phyloP scores from a whole-genome alignment of 2,797 vertebrate genomes.

The Dallia pectoralis region DNA sequence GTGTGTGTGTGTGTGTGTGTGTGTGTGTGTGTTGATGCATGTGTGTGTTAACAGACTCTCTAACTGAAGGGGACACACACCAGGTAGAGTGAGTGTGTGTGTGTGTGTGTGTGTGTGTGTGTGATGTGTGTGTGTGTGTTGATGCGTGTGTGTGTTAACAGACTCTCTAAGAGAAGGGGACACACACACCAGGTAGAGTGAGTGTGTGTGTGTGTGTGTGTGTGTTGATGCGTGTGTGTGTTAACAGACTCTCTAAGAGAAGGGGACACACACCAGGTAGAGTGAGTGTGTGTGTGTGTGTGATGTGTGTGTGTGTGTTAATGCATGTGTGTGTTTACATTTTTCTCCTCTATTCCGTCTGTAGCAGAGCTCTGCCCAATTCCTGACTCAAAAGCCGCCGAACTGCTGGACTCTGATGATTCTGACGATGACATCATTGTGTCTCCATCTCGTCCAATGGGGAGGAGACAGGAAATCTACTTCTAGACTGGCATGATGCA shows the following conservation, averaged over 20 bases:
- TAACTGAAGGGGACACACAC: constrained; percentile 28
- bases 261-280: constrained; percentile 9
- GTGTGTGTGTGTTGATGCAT: no score
- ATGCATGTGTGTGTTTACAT: neutral
- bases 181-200: constrained; percentile 44
- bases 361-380: constrained; percentile 42
- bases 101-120: constrained; percentile 1
- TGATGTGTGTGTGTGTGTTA: no score
- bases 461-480: constrained; percentile 61
- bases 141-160: neutral
- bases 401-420: constrained; percentile 78
- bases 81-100: constrained; percentile 41
- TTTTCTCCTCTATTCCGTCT: constrained; percentile 20
- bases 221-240: neutral
- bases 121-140: constrained; percentile 1
- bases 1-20: no score
- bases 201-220: constrained; percentile 6
- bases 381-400: constrained; percentile 7
- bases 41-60: neutral
- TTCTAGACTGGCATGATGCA: constrained; percentile 31
- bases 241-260: constrained; percentile 17
- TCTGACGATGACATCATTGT: constrained; percentile 82
- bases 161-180: constrained; percentile 21
- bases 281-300: neutral
- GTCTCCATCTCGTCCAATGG: constrained; percentile 68